Conservation (phyloP, 1,140 invertebrate genomes). For the Heliothis virescens region DNA sequence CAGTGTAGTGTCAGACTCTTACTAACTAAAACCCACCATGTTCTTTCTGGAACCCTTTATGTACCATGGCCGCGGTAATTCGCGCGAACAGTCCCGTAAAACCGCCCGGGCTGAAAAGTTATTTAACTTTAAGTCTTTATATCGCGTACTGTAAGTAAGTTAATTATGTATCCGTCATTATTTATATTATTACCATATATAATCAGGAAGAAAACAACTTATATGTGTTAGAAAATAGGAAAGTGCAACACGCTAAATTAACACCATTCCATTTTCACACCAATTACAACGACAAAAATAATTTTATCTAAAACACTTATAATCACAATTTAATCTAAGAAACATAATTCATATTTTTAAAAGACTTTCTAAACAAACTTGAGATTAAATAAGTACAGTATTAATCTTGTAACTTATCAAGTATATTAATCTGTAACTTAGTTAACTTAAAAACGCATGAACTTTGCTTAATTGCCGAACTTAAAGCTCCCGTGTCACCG, state of each 20-base stretch:
- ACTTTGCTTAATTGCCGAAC: constrained; percentile 32
- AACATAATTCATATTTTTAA: not conserved
- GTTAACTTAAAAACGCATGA: constrained; percentile 44
- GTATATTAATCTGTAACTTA: constrained; percentile 19
- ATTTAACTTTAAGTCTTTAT: too few relatives aligned
- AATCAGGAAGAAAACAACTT: too few relatives aligned
- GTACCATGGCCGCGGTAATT: too few relatives aligned
- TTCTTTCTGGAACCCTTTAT: too few relatives aligned
- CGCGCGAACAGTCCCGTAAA: too few relatives aligned
- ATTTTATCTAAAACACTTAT: not conserved
- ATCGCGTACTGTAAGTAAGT: not conserved
- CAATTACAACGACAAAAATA: not conserved
- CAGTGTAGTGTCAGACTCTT: too few relatives aligned
- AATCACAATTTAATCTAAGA: constrained; percentile 4
- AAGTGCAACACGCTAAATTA: too few relatives aligned
- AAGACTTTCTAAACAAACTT: constrained; percentile 1
- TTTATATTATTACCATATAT: too few relatives aligned
- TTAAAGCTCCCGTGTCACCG: constrained; percentile 18
- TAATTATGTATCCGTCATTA: too few relatives aligned
- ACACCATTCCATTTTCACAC: not conserved
- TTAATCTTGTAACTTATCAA: constrained; percentile 37
- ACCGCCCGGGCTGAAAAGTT: too few relatives aligned
- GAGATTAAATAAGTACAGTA: not conserved
- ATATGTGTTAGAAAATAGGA: not conserved
- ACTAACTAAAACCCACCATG: too few relatives aligned